These are phyloP conservation scores for Microchirus variegatus DNA, from an alignment of 2,797 vertebrate genomes.

Conservation along the genomic window DNA sequence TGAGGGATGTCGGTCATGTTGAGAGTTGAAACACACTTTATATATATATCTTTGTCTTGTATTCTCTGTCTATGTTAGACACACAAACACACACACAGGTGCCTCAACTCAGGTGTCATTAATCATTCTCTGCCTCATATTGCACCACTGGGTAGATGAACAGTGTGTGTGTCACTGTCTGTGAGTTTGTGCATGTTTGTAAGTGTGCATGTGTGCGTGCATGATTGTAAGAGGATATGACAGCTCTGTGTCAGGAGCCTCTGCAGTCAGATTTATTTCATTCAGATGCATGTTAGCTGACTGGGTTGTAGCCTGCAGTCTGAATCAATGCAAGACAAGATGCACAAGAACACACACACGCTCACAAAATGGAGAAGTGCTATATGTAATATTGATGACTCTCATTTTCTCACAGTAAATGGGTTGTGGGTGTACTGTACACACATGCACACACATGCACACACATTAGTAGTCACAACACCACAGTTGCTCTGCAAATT, in stretches of 20 bases:
- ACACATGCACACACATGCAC: slow-evolving; percentile 1
- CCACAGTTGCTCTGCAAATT: too few relatives aligned
- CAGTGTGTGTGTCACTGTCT: neutral
- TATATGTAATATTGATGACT: slow-evolving; percentile 51
- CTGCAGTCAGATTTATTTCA: too few relatives aligned
- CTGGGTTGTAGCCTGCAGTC: too few relatives aligned
- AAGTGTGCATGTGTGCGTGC: slow-evolving; percentile 11
- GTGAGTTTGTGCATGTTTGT: slow-evolving; percentile 10
- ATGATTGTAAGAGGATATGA: too few relatives aligned
- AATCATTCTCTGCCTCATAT: slow-evolving; percentile 47
- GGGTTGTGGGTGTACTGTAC: slow-evolving; percentile 13
- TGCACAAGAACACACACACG: slow-evolving; percentile 14
- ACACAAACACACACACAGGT: slow-evolving; percentile 5
- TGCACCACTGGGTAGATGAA: slow-evolving; percentile 26
- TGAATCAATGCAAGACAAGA: neutral
- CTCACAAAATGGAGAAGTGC: slow-evolving; percentile 28
- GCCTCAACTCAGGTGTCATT: slow-evolving; percentile 47
- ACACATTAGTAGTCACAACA: too few relatives aligned
- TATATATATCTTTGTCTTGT: slow-evolving; percentile 3
- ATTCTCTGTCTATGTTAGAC: slow-evolving; percentile 3
- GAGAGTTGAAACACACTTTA: slow-evolving; percentile 21
- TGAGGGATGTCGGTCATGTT: slow-evolving; percentile 11
- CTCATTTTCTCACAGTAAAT: slow-evolving; percentile 50
- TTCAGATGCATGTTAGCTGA: too few relatives aligned
- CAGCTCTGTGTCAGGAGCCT: too few relatives aligned